Base-by-base conservation (phyloP, 2,888 invertebrate species). In the Folsomia candida region DNA sequence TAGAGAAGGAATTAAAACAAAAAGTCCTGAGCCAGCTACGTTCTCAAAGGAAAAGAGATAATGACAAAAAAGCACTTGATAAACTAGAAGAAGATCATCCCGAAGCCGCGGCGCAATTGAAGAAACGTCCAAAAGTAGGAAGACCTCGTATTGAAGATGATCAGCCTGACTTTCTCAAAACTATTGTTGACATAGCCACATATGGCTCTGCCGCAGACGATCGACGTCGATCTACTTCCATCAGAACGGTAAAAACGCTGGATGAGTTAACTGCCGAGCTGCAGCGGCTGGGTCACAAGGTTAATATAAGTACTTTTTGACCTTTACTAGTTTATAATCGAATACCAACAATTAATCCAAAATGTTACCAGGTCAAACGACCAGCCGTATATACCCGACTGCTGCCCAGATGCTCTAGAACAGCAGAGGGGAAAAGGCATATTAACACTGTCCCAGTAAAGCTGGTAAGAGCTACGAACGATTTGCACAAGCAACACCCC, bases 161-260 rank as follows among this genome's bases (percentile, higher is more conserved):
- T 54, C 81, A 81, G 69, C 79, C 81, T 6, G 76, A 73, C 59
- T 70, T 82, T 66, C 72, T 81, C 9, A 75, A 81, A 76, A 74
- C 80, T 24, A 81, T 82, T 27, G 66, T 74, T 3, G 80, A 81
- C 47, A 81, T 83, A 28, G 81, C 81, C 11, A 68, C 78, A 57
- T 80, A 79, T 76, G 80, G 81, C 27, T 75, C 79, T 54, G 77
- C 80, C 70, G 71, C 71, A n/a, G 60, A 73, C 24, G 63, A 26
- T n/a, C 59, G 68, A 28, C 61, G 69, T 4, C 58, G 67, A 6
- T 57, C 71, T 24, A 60, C 68, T 26, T 26, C 61, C 28, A 22
- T 72, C 26, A 22, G 68, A 24, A 24, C 51, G 18, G 29, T 26
- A n/a, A 60, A 51, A 25, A 69, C 69, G 6, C 37, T 76, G 25